Conservation (phyloP, 2,888 invertebrate species). For the Druceiella hillmani region DNA sequence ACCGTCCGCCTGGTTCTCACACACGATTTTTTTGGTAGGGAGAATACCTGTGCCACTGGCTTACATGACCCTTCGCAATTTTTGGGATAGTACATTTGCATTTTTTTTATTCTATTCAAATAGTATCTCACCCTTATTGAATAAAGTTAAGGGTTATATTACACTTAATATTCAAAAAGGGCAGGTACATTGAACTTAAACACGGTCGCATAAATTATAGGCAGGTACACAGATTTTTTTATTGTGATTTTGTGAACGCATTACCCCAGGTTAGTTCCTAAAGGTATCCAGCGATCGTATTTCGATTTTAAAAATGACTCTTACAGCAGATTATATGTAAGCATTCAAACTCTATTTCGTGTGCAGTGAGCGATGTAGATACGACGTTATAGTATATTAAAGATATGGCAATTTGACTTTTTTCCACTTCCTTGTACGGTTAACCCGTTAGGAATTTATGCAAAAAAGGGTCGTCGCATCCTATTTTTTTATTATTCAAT, state of each 20-base stretch:
- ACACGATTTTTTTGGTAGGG: constrained; percentile 34
- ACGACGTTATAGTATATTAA: not conserved
- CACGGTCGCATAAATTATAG: constrained; percentile 56
- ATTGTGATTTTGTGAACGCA: no score
- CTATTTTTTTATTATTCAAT: constrained; percentile 56
- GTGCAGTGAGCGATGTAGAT: no score
- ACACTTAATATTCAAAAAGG: constrained; percentile 55
- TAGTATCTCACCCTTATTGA: constrained; percentile 53
- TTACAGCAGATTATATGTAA: no score
- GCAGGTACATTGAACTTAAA: constrained; percentile 54
- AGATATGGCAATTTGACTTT: constrained; percentile 37
- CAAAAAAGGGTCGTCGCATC: constrained; percentile 54
- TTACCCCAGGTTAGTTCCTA: no score
- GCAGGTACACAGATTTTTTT: constrained; percentile 57
- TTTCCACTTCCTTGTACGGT: constrained; percentile 47
- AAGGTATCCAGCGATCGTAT: no score
- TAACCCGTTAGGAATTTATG: constrained; percentile 55
- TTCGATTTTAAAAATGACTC: no score
- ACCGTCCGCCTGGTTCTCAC: no score
- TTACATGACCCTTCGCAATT: no score
- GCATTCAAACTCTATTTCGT: no score
- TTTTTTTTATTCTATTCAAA: constrained; percentile 48
- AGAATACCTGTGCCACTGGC: constrained; percentile 43
- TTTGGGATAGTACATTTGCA: constrained; percentile 54
- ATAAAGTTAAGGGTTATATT: constrained; percentile 55